Evolutionary conservation across 2,113 vertebrate species (phyloP).

Genomic region (Melanerpes formicivorus): DNA sequence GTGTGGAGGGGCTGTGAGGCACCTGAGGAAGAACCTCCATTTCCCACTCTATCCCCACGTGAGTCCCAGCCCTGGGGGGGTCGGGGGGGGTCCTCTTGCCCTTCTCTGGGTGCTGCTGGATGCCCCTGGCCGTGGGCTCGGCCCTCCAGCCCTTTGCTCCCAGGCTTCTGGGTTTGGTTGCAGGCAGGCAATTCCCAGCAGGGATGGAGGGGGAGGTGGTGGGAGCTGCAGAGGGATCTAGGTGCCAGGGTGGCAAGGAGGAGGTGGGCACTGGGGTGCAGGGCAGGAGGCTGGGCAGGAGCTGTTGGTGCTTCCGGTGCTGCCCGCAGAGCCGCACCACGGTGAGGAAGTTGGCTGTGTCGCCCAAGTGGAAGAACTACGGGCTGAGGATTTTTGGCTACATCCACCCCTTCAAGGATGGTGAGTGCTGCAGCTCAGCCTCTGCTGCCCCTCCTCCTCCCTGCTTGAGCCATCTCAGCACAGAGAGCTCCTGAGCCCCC

Average conservation of each 20-base stretch:
- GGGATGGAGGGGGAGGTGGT: background rate
- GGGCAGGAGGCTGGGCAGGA: background rate
- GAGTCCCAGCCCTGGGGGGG: constrained; percentile 54
- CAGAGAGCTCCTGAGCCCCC: background rate
- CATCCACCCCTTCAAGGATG: constrained; percentile 95
- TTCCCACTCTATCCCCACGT: constrained; percentile 96
- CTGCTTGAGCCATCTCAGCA: accelerated
- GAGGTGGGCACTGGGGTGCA: background rate
- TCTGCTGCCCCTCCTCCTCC: background rate
- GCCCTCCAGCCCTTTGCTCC: background rate
- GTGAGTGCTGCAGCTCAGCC: constrained; percentile 67
- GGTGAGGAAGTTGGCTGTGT: constrained; percentile 93
- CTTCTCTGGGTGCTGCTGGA: background rate
- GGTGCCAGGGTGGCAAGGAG: accelerated
- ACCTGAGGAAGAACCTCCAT: constrained; percentile 93
- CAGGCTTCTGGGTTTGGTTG: background rate
- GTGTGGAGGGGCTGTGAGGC: constrained; percentile 91
- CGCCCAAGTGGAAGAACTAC: constrained; percentile 98
- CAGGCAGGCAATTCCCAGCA: background rate
- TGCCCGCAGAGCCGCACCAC: constrained; percentile 86
- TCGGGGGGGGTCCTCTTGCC: accelerated
- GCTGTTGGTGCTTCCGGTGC: accelerated
- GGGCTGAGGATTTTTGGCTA: constrained; percentile 96
- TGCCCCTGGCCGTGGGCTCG: background rate
- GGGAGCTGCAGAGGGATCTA: background rate